A percentile compares a stretch with the other conserved stretches of the same genome.
Conservation (phyloP, 1,140 invertebrate genomes). For the Diplogasteroides magnus region DNA sequence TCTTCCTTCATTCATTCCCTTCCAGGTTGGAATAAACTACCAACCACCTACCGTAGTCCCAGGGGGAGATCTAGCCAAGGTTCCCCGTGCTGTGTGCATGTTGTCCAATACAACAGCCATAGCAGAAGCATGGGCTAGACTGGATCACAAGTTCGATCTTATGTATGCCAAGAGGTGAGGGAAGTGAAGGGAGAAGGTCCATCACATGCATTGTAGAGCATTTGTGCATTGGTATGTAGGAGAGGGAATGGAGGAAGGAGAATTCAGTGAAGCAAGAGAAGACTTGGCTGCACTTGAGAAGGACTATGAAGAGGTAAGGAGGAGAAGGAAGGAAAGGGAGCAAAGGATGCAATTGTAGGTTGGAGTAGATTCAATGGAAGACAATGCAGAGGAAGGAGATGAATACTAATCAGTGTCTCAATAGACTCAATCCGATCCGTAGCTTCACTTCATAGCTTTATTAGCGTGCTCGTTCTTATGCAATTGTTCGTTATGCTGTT, state of each 20-base stretch:
- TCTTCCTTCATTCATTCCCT: background rate
- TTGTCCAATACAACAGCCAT: conserved; percentile 73
- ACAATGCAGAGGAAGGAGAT: conserved; percentile 27
- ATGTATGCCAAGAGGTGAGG: conserved; percentile 62
- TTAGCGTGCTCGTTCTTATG: background rate
- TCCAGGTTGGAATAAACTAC: conserved; percentile 66
- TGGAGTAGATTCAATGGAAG: conserved; percentile 27
- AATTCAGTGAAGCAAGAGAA: conserved; percentile 70
- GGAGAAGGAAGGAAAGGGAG: conserved; percentile 1
- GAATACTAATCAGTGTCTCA: conserved; percentile 18
- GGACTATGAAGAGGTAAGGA: conserved; percentile 61
- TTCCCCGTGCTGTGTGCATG: conserved; percentile 78
- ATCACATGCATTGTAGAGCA: conserved; percentile 57
- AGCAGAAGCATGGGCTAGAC: conserved; percentile 67
- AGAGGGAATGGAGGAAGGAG: conserved; percentile 74
- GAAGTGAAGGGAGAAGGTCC: background rate
- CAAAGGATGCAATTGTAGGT: conserved; percentile 21
- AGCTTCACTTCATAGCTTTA: no score
- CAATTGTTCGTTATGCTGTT: conserved; percentile 44
- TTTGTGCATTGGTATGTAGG: conserved; percentile 70
- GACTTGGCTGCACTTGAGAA: conserved; percentile 67
- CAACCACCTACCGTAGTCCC: conserved; percentile 78
- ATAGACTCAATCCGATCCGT: background rate
- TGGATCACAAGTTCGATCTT: conserved; percentile 64
- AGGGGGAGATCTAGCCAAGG: conserved; percentile 76